A percentile compares a stretch with the other conserved stretches of the same genome.
These are phyloP conservation scores for Volucella inanis DNA, from an alignment of 2,888 invertebrate genomes.

Conservation along the genomic window DNA sequence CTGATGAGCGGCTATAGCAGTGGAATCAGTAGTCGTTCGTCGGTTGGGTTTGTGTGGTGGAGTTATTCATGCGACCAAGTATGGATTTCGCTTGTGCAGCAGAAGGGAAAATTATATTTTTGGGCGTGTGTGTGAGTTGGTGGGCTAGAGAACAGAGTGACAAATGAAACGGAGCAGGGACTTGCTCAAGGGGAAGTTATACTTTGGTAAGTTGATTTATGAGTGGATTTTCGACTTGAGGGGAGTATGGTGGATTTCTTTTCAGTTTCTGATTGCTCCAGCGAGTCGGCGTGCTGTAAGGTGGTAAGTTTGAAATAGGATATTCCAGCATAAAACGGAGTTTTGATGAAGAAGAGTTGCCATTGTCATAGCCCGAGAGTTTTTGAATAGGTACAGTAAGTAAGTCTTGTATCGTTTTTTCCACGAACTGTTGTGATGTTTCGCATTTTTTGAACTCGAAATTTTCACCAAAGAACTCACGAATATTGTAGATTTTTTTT, in stretches of 20 bases:
- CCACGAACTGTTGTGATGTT: too few species aligned
- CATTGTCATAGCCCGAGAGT: neutral
- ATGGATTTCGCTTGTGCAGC: neutral
- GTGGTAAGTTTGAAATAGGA: neutral
- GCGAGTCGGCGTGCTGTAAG: neutral
- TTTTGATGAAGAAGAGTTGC: neutral
- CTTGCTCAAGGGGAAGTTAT: conserved; percentile 38
- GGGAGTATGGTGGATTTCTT: conserved; percentile 2
- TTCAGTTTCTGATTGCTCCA: conserved; percentile 1
- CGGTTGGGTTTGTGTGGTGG: neutral
- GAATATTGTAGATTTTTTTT: too few species aligned
- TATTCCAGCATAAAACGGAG: neutral
- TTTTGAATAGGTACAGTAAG: too few species aligned
- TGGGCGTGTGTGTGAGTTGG: neutral
- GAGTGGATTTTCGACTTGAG: conserved; percentile 19
- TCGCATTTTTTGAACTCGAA: too few species aligned
- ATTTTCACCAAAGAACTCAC: too few species aligned
- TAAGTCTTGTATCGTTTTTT: too few species aligned
- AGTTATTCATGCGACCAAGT: neutral
- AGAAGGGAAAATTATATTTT: conserved; percentile 10
- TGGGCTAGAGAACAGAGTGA: conserved; percentile 15
- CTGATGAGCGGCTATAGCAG: neutral
- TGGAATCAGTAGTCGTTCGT: neutral
- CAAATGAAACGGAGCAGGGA: conserved; percentile 6
- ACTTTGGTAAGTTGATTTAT: conserved; percentile 31